phyloP scores from a whole-genome alignment of 2,113 vertebrate genomes.

The Glaucidium brasilianum region DNA sequence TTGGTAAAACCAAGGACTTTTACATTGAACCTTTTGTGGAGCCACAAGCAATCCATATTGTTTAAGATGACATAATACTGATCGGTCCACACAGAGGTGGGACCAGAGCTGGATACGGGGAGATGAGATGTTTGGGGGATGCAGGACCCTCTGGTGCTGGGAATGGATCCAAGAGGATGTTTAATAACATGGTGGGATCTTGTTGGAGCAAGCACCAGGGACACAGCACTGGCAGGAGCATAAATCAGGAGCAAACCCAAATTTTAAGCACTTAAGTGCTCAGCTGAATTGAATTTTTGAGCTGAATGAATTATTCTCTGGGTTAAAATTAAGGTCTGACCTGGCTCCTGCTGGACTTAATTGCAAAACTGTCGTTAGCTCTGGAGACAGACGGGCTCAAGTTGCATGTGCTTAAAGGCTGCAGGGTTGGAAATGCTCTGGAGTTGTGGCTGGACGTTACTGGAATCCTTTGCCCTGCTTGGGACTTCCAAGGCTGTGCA shows the following conservation, averaged over 20 bases:
- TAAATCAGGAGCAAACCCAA: rapidly evolving
- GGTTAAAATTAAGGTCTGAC: background rate
- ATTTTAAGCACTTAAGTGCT: background rate
- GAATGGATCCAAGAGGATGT: background rate
- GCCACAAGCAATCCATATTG: too few species aligned
- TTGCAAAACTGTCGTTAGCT: rapidly evolving
- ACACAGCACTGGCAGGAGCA: rapidly evolving
- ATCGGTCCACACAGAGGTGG: too few species aligned
- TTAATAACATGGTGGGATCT: rapidly evolving
- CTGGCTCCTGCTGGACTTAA: background rate
- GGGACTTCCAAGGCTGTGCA: background rate
- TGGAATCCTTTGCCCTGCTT: rapidly evolving
- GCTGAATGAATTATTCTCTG: rapidly evolving
- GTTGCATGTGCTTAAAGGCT: background rate
- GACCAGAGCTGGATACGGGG: rapidly evolving
- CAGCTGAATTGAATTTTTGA: background rate
- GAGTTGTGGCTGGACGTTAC: rapidly evolving
- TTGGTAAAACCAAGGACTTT: too few species aligned
- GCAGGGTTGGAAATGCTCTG: background rate
- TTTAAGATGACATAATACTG: too few species aligned
- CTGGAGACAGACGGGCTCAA: rapidly evolving
- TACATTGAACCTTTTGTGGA: too few species aligned
- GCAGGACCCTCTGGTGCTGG: background rate
- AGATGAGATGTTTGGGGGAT: too few species aligned
- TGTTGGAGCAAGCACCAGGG: rapidly evolving